Conservation (phyloP, 2,888 invertebrate genomes). For the Dicranocentrus wangi region DNA sequence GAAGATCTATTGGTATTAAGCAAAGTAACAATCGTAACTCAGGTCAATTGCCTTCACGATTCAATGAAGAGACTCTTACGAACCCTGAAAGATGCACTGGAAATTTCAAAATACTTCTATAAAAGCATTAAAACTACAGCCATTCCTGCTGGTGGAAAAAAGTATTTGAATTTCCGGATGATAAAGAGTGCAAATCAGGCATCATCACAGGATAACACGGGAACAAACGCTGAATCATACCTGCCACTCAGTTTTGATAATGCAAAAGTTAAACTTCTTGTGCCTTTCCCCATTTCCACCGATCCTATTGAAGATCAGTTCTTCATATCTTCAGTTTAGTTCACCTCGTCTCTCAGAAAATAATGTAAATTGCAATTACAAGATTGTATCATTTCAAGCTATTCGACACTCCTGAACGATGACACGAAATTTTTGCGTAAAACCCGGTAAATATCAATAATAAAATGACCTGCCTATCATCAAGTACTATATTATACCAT, state of each 20-base stretch:
- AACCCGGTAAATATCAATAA: too few relatives aligned
- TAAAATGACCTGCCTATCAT: too few relatives aligned
- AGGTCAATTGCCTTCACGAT: constrained; percentile 43
- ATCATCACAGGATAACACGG: too few relatives aligned
- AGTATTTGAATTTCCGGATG: too few relatives aligned
- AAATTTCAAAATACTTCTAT: constrained; percentile 39
- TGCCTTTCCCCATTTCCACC: constrained; percentile 23
- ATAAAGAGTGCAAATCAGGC: background rate
- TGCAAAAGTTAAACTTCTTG: constrained; percentile 10
- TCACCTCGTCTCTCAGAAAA: too few relatives aligned
- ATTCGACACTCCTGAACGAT: too few relatives aligned
- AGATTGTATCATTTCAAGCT: too few relatives aligned
- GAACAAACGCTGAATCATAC: too few relatives aligned
- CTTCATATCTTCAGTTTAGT: constrained; percentile 7
- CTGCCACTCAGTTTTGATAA: too few relatives aligned
- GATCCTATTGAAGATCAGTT: constrained; percentile 31
- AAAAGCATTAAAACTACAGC: constrained; percentile 11
- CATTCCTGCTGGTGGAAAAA: constrained; percentile 9
- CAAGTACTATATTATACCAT: too few relatives aligned
- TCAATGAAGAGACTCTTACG: constrained; percentile 19
- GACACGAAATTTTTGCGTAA: too few relatives aligned
- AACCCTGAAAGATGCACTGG: constrained; percentile 15
- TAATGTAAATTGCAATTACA: too few relatives aligned
- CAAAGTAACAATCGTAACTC: constrained; percentile 50
- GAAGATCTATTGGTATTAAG: constrained; percentile 45